Evolutionary conservation across 2,797 vertebrate genomes (phyloP), one percentile per base, ranked within the genome.

Genomic region (Malacoraja senta): DNA sequence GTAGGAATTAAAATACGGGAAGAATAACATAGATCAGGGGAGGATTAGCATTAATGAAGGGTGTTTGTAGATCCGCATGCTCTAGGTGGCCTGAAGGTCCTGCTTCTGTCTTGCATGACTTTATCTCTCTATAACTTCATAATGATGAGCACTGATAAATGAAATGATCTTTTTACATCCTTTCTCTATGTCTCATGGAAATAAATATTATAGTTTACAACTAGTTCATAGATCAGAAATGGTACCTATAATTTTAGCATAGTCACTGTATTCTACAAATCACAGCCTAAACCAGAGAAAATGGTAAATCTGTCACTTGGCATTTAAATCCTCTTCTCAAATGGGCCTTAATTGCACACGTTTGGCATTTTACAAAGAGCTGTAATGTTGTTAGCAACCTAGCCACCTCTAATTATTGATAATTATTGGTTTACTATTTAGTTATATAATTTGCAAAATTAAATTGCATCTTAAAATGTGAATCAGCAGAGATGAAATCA

Each of bases 321-420:
- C 83, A 88, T 88, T 88, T 65, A 88, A n/a, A 24, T n/a, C 83
- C 53, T n/a, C 26, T 61, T 84, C 71, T 84, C 81, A 61, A 84
- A 84, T 61, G 8, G 81, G 81, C 26, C 29, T 86, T 88, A 88
- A 88, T 88, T 88, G 53, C 80, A 84, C 83, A 63, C 83, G 83
- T 32, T 63, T 63, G 61, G 83, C 58, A 88, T 65, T 63, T 7
- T 88, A 32, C 29, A 88, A 88, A 65, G 61, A 65, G 83, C 29
- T 65, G 29, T n/a, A 88, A 88, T 65, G 29, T 88, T 88, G 83
- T 32, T 65, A 88, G 15, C 61, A 88, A 7, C 61, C 83, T 65
- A 88, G n/a, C 58, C 61, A 88, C 29, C 29, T 53, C 26, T 61
- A 84, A 84, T 61, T 84, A 61, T 84, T 84, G 53, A 29, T 84